Evolutionary conservation across 2,113 vertebrate species (phyloP).

Genomic region (Sceloporus undulatus): DNA sequence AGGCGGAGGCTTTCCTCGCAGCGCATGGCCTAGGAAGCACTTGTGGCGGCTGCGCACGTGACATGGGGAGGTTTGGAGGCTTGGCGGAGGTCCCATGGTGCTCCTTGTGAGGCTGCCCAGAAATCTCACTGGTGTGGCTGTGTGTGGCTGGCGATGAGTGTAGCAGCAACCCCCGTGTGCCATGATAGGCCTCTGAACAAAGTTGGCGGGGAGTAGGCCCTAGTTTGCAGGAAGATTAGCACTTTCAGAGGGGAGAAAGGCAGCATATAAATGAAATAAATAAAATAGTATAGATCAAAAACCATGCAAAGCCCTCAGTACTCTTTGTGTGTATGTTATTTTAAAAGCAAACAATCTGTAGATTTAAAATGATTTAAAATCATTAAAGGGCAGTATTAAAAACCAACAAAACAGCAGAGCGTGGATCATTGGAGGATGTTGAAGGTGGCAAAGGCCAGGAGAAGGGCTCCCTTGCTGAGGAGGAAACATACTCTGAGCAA

Average conservation of each 20-base stretch:
- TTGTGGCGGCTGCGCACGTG: accelerated
- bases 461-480: not conserved
- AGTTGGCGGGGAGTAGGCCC: not conserved
- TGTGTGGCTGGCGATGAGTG: too few relatives aligned
- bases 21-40: conserved; percentile 45
- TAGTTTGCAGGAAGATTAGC: not conserved
- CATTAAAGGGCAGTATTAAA: not conserved
- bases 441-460: too few relatives aligned
- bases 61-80: accelerated
- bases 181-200: not conserved
- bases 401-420: too few relatives aligned
- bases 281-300: too few relatives aligned
- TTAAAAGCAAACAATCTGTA: not conserved
- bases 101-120: too few relatives aligned
- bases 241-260: not conserved
- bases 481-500: not conserved
- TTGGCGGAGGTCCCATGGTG: accelerated
- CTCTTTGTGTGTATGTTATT: not conserved
- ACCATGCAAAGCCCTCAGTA: too few relatives aligned
- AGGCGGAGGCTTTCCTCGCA: conserved; percentile 34
- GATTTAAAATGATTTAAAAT: not conserved
- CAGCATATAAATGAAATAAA: too few relatives aligned
- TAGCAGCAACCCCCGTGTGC: too few relatives aligned
- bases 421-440: not conserved
- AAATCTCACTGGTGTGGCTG: too few relatives aligned